Base-by-base conservation (phyloP, 2,888 invertebrate species). In the Clunio marinus region DNA sequence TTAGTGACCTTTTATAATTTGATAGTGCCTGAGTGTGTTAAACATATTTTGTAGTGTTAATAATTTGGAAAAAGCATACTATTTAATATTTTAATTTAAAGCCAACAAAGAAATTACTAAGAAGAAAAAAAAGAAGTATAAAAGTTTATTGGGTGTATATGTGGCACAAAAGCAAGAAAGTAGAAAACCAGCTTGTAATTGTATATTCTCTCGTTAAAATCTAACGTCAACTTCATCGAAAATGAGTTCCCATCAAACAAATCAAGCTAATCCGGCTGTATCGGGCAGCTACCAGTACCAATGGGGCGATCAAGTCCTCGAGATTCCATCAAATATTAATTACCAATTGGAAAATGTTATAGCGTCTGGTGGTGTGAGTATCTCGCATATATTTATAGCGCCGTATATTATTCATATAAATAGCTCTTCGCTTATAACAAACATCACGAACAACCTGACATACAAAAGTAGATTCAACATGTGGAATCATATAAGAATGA, bases 141-240 rank as follows among this genome's bases (percentile, higher is more conserved):
- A 66, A 66, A 32, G 55, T 66, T 66, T 55, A 51, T 32, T 66
- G 45, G 46, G 55, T 46, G 66, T 66, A 46, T 66, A 66, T 66
- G 66, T 66, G 66, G 66, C 66, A 66, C 27, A 22, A 22, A 25
- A n/a, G 77, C 77, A 77, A 77, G 77, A 75, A 73, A 68, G 71
- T 57, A 25, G 57, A 57, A 57, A 57, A 25, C 15, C 27, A 10
- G 13, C 5, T n/a, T 57, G 57, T 57, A 15, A 57, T 27, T 57
- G 57, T 57, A 57, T 51, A 51, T 17, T 51, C 22, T 51, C 20
- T 57, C 27, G 4, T 27, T 27, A 13, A 15, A 57, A 3, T 27
- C 13, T 27, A 2, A 27, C n/a, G n/a, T n/a, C n/a, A n/a, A n/a
- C n/a, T n/a, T n/a, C n/a, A n/a, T n/a, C n/a, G n/a, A 55, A 10